Percentiles rank a stretch among this genome's conserved stretches.
These are phyloP conservation scores for Hemicordylus capensis DNA, from an alignment of 2,113 vertebrate genomes.

Conservation along the genomic window DNA sequence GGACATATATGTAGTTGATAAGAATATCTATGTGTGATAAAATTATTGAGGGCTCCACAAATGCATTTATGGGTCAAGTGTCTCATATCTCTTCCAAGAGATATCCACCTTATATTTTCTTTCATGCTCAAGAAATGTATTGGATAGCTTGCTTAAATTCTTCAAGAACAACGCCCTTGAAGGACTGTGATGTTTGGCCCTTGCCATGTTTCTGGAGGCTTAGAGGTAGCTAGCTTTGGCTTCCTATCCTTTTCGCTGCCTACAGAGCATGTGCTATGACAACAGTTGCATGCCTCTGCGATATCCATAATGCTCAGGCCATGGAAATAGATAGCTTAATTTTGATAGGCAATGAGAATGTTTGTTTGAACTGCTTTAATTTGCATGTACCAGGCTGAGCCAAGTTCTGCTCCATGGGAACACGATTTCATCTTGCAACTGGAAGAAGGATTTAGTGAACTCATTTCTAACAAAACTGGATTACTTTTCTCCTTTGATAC, in stretches of 20 bases:
- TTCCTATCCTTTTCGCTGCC: slow-evolving; percentile 52
- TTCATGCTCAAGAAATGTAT: slow-evolving; percentile 30
- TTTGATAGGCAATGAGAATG: slow-evolving; percentile 62
- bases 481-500: slow-evolving; percentile 48
- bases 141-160: slow-evolving; percentile 21
- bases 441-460: slow-evolving; percentile 51
- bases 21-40: not conserved
- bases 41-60: not conserved
- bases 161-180: slow-evolving; percentile 56
- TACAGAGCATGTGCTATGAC: slow-evolving; percentile 41
- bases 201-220: slow-evolving; percentile 48
- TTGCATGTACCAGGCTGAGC: slow-evolving; percentile 57
- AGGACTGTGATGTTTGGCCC: slow-evolving; percentile 58
- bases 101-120: slow-evolving; percentile 1
- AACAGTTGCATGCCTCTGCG: slow-evolving; percentile 38
- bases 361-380: slow-evolving; percentile 64
- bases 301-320: slow-evolving; percentile 64
- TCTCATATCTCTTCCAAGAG: slow-evolving; percentile 47
- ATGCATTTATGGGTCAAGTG: slow-evolving; percentile 33
- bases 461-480: slow-evolving; percentile 49
- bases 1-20: not conserved
- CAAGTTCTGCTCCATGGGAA: slow-evolving; percentile 58
- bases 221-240: slow-evolving; percentile 70
- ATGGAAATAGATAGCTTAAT: slow-evolving; percentile 66
- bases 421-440: slow-evolving; percentile 42